Evolutionary conservation across 2,113 vertebrate genomes (phyloP), one percentile per base, ranked within the genome.

Genomic region (Tychaedon coryphoeus): DNA sequence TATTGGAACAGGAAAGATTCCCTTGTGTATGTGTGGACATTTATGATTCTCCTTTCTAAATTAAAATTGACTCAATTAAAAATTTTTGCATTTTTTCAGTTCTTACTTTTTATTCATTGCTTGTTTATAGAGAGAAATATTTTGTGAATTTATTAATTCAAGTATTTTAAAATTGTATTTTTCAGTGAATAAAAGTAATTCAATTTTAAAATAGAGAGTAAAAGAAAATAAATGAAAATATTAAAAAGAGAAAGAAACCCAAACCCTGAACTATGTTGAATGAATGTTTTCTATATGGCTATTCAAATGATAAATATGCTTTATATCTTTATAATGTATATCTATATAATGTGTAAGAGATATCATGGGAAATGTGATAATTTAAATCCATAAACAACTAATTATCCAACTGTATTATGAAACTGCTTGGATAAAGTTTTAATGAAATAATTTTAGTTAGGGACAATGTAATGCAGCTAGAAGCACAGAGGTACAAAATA

Each of bases 221-320:
- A 43, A 29, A 48, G 3, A 19, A 53, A 40, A 10, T 0, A 14
- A 34, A 58, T 17, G 0, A 33, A 58, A 69, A 45, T 0, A 13
- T 28, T 22, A 53, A 1, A 38, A 36, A 74, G 3, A 58, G 2
- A 42, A n/a, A 83, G 2, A 53, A 85, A 62, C 20, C 5, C 17
- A 61, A 57, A 53, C 4, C 2, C 15, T 72, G 45, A 19, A 6
- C 28, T 38, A 8, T 72, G 28, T 5, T 48, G 8, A 73, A 2
- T 43, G 4, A 9, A 40, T 31, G 9, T 33, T 84, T 77, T 38
- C 9, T 45, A 8, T 40, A 31, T 16, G 7, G 7, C 29, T 72
- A 70, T 38, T 29, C 5, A 70, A 76, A 62, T 33, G 1, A 74
- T 47, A 77, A 74, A 65, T 47, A 33, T 33, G 38, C 7, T 48